These are phyloP conservation scores for Drosophila infuscata DNA, from an alignment of 2,888 invertebrate species.

Conservation along the genomic window DNA sequence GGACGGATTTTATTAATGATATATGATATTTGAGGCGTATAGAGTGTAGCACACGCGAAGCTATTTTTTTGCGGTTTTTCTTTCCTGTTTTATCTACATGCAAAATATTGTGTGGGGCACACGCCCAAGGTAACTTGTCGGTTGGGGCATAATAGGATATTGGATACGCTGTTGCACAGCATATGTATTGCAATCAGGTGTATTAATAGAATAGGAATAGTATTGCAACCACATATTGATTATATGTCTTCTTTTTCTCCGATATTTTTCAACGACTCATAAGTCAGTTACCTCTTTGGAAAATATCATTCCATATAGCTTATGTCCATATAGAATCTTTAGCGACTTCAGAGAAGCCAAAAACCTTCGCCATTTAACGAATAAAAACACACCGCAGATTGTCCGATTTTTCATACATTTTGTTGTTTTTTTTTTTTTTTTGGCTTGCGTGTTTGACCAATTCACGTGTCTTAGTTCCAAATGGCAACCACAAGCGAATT, in stretches of 20 bases:
- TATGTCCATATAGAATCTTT: neutral
- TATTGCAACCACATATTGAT: conserved; percentile 2
- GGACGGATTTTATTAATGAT: conserved; percentile 27
- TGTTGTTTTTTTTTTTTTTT: conserved; percentile 18
- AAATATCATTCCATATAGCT: neutral
- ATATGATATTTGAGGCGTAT: conserved; percentile 34
- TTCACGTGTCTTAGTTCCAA: conserved; percentile 62
- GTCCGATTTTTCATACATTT: conserved; percentile 23
- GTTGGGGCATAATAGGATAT: conserved; percentile 13
- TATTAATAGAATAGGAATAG: neutral
- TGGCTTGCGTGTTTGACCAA: conserved; percentile 69
- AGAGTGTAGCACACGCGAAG: conserved; percentile 39
- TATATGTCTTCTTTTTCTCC: neutral
- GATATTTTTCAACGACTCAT: neutral
- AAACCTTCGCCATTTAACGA: conserved; percentile 14
- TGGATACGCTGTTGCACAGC: conserved; percentile 11
- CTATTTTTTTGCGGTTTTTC: conserved; percentile 48
- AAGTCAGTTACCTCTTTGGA: neutral
- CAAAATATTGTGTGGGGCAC: conserved; percentile 25
- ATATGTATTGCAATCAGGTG: neutral
- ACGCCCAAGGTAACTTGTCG: conserved; percentile 34
- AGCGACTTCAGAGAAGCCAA: neutral
- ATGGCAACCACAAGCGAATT: conserved; percentile 58
- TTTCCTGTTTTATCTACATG: conserved; percentile 37
- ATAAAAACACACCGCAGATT: conserved; percentile 12